Evolutionary conservation across 2,113 vertebrate species (phyloP).

Genomic region (Poecile atricapillus): DNA sequence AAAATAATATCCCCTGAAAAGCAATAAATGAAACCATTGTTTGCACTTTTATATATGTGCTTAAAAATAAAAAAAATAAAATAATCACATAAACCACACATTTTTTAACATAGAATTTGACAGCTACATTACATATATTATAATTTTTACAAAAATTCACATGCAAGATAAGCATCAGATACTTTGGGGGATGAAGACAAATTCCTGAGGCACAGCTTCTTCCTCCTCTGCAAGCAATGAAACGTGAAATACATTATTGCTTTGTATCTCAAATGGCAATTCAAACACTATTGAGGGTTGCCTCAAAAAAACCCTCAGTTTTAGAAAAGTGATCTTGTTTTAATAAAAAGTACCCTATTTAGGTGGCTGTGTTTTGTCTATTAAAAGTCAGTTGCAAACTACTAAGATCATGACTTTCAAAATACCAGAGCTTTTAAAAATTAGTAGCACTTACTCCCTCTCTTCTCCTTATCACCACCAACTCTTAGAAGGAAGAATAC

Average conservation of each 20-base stretch:
- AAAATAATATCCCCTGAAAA: conserved; percentile 97
- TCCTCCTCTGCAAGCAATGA: conserved; percentile 31
- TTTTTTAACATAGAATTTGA: neutral
- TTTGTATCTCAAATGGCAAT: neutral
- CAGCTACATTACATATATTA: neutral
- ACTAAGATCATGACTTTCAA: neutral
- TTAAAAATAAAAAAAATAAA: neutral
- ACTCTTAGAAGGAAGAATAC: neutral
- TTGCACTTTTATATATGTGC: neutral
- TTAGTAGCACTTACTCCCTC: neutral
- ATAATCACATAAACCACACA: neutral
- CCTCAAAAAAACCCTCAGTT: neutral
- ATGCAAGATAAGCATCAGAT: conserved; percentile 44
- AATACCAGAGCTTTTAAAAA: neutral
- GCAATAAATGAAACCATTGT: conserved; percentile 21
- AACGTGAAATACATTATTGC: neutral
- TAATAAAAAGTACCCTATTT: neutral
- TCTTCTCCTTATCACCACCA: neutral
- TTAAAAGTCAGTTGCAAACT: neutral
- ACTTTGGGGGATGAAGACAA: conserved; percentile 38
- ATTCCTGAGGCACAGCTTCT: neutral
- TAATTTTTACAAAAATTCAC: neutral
- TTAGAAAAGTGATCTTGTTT: neutral
- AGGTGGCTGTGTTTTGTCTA: neutral
- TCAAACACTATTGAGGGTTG: neutral